Base-by-base conservation (phyloP, 2,888 invertebrate genomes). In the Agelastica alni region DNA sequence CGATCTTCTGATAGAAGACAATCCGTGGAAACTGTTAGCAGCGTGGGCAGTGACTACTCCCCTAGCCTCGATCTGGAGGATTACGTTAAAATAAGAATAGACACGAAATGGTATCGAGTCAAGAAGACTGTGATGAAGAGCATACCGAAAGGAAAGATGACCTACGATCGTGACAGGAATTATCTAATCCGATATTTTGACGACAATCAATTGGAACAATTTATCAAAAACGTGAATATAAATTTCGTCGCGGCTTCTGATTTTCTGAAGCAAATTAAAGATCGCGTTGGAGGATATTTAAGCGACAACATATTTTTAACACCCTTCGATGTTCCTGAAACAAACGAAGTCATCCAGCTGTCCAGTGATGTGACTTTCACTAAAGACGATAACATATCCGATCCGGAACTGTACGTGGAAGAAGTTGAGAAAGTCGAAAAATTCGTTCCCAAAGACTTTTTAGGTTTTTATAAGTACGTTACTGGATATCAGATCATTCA, bases 401-500 rank as follows among this genome's bases (percentile, higher is more conserved):
- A 66, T 2, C 66, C 68, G 1, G 67, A 65, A 32, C 58, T 66
- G 32, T 72, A 69, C 48, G 65, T 69, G 0, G 48, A 51, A 4
- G 72, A 71, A 39, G 62, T 69, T 36, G 59, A 56, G 30, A 56
- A 68, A 12, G 68, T 69, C 14, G 57, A 63, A 31, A 52, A 53
- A 10, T 59, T 57, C 28, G 65, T 63, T 2, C 71, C 70, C 0
- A 51, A 36, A 17, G 67, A 67, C 41, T 69, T 72, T 43, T 62
- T 60, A 14, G 60, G 60, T 9, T 72, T 70, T 51, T 72, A 72
- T 39, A 63, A 62, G 47, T 72, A 62, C 46, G 70, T 71, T 1
- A 69, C 72, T 0, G 70, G 69, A 2, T 70, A 68, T 48, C 72
- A 72, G 52, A 71, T 72, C 42, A 51, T 65, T n/a, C 60, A 63